Percentiles rank a stretch among this genome's conserved stretches.
Conservation (phyloP, 2,797 vertebrate species). For the Natrix natrix region DNA sequence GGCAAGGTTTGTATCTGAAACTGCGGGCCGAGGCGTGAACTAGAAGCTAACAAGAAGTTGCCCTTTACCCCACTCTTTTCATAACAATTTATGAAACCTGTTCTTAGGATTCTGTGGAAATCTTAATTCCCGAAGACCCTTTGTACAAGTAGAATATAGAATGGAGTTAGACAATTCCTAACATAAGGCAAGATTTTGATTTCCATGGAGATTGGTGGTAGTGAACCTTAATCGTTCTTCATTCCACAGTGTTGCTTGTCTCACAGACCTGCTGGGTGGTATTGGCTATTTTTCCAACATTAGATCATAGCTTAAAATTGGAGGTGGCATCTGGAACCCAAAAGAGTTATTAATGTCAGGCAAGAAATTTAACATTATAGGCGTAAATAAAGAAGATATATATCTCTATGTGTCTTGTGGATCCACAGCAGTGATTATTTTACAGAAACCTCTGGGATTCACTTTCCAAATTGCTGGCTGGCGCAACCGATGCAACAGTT, state of each 20-base stretch:
- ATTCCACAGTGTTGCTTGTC: background rate
- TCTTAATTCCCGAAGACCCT: background rate
- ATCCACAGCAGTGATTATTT: background rate
- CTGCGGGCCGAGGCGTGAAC: background rate
- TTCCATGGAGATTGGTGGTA: background rate
- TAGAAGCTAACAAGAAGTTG: background rate
- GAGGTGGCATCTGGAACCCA: background rate
- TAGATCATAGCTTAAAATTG: background rate
- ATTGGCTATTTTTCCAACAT: background rate
- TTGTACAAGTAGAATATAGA: background rate
- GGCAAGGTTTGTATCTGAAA: background rate
- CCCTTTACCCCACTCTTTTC: background rate
- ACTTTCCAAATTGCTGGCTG: background rate
- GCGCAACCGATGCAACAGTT: background rate
- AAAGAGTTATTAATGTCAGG: background rate
- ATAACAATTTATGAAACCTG: background rate
- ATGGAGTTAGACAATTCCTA: background rate
- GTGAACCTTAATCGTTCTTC: too few relatives aligned
- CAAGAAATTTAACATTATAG: background rate
- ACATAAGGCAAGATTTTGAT: background rate
- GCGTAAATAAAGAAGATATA: background rate
- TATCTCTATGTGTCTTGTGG: background rate
- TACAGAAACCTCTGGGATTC: background rate
- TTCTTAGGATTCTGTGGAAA: background rate
- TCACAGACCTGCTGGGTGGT: background rate